These are phyloP conservation scores for Caenorhabditis becei DNA, from an alignment of 2,888 invertebrate species.

Conservation along the genomic window DNA sequence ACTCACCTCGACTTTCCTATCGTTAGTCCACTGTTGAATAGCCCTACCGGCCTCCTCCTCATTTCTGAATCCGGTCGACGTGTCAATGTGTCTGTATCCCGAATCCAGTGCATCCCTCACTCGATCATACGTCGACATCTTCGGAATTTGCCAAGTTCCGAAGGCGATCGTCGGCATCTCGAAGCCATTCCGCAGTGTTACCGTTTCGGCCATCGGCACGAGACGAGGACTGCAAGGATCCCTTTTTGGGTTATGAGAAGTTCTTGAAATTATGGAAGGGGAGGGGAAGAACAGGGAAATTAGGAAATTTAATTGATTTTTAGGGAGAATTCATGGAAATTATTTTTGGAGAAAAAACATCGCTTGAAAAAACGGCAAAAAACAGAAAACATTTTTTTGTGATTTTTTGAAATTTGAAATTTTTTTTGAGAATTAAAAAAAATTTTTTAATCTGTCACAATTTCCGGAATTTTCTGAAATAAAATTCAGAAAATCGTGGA, in stretches of 20 bases:
- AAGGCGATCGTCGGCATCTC: slow-evolving; percentile 73
- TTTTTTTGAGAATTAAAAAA: too few species aligned
- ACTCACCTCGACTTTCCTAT: slow-evolving; percentile 78
- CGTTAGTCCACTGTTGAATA: slow-evolving; percentile 80
- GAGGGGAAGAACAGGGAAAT: too few species aligned
- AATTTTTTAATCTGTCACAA: too few species aligned
- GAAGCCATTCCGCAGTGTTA: slow-evolving; percentile 26
- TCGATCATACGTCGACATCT: slow-evolving; percentile 56
- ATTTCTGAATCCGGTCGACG: slow-evolving; percentile 82
- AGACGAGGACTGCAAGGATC: neutral
- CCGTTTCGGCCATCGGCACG: neutral
- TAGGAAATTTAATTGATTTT: too few species aligned
- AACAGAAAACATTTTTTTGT: too few species aligned
- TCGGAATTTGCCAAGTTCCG: slow-evolving; percentile 80
- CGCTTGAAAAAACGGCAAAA: too few species aligned
- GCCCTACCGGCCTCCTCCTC: slow-evolving; percentile 82
- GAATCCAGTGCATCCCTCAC: slow-evolving; percentile 74
- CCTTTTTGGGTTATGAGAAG: neutral
- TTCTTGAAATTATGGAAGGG: too few species aligned
- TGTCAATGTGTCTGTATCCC: slow-evolving; percentile 83
- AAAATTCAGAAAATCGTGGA: too few species aligned
- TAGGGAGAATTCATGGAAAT: too few species aligned
- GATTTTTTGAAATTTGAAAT: too few species aligned
- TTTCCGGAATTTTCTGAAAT: too few species aligned
- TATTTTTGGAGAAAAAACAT: too few species aligned